Evolutionary conservation across 2,888 invertebrate genomes (phyloP), one percentile per base, ranked within the genome.

Genomic region (Dendrolimus pini): DNA sequence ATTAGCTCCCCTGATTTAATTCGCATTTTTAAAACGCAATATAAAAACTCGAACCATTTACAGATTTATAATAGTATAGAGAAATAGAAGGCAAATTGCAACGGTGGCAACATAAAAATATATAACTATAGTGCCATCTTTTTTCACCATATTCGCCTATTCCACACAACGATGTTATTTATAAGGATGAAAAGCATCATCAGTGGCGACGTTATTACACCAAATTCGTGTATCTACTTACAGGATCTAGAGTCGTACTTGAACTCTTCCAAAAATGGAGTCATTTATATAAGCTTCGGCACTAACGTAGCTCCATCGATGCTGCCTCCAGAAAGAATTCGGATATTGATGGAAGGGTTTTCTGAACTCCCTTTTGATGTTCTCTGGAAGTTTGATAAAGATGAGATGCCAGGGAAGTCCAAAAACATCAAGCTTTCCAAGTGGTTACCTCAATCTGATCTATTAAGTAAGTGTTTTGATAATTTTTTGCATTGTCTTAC

Each of bases 371-470:
- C 85, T 7, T 89, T 90, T 55, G 75, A 83, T 57, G 77, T 91
- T 6, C 58, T 91, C 10, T 89, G 85, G 86, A 91, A 89, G 66
- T 89, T 82, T 82, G 82, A 86, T 58, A 70, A 66, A 1, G 84
- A 85, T 41, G 71, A 66, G n/a, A 60, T 89, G 54, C 76, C 77
- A 0, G 80, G 70, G 52, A 65, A 68, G 10, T 72, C 89, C 0
- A 55, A 70, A 8, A 91, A 91, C 56, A 82, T 91, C 0, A 82
- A 67, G 56, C 70, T 86, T 53, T 72, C 71, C 1, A 86, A 86
- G 61, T 92, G 91, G 91, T 68, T 90, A 41, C 89, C 90, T 0
- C 91, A 91, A 57, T 75, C 82, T 9, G 86, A 86, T 66, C 61
- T 89, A 12, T 62, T 89, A 2, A 80, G 86, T 80, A 64, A 75